Evolutionary conservation across 1,140 invertebrate genomes (phyloP).

Genomic region (Melitaea cinxia): DNA sequence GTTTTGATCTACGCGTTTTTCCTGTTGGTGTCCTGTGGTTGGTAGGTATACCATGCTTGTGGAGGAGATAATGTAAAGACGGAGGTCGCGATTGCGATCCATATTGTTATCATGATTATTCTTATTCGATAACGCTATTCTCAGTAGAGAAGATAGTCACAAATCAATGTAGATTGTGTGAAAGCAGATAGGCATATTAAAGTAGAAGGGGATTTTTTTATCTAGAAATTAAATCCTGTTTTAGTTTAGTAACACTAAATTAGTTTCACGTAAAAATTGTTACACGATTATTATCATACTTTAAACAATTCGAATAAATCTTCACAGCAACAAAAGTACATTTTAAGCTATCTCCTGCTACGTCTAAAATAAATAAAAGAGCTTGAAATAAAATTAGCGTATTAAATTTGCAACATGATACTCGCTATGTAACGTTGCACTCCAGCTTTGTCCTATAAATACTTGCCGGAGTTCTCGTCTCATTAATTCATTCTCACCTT

Average conservation of each 20-base stretch:
- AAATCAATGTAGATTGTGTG: no score
- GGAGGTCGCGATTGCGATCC: no score
- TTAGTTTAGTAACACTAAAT: not conserved
- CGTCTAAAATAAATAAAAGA: slow-evolving; percentile 27
- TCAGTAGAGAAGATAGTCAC: no score
- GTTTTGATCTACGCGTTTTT: no score
- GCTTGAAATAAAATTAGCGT: slow-evolving; percentile 34
- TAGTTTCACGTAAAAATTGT: not conserved
- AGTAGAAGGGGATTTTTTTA: no score
- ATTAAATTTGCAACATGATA: slow-evolving; percentile 40
- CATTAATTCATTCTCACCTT: slow-evolving; percentile 41
- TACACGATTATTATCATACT: not conserved
- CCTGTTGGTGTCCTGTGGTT: no score
- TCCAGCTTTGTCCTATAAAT: slow-evolving; percentile 31
- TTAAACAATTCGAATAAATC: slow-evolving; percentile 12
- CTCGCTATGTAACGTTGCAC: slow-evolving; percentile 31
- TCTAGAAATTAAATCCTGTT: no score
- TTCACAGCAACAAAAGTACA: slow-evolving; percentile 9
- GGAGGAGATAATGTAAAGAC: no score
- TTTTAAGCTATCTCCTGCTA: slow-evolving; percentile 15
- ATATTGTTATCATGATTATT: no score
- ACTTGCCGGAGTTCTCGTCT: slow-evolving; percentile 29
- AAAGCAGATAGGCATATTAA: no score
- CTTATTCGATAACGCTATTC: no score
- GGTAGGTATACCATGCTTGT: no score